Evolutionary conservation across 2,888 invertebrate species (phyloP).

Genomic region (Tuberolachnus salignus): DNA sequence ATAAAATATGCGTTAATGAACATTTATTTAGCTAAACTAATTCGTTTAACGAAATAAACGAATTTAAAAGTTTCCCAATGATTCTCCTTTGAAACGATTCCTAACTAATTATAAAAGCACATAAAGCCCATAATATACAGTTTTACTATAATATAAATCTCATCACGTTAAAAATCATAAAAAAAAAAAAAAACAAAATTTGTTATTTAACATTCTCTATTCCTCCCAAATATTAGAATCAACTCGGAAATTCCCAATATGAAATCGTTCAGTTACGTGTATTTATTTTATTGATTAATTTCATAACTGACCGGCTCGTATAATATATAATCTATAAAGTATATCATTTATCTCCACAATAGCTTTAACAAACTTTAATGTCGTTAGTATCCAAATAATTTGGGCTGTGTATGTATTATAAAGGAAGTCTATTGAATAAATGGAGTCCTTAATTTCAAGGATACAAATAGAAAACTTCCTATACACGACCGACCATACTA

Average conservation of each 20-base stretch:
- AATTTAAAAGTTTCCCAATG: background rate
- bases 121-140: background rate
- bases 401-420: background rate
- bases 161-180: background rate
- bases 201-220: background rate
- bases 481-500: background rate
- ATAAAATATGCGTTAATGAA: background rate
- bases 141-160: background rate
- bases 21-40: background rate
- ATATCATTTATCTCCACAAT: too few species aligned
- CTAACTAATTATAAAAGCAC: background rate
- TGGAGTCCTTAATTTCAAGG: background rate
- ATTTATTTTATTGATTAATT: too few species aligned
- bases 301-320: too few species aligned
- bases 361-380: background rate
- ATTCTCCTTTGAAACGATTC: background rate
- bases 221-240: background rate
- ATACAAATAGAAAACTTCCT: constrained; percentile 4
- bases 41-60: background rate
- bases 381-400: background rate
- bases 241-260: background rate
- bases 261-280: too few species aligned
- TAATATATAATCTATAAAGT: too few species aligned
- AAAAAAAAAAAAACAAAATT: background rate
- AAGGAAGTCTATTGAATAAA: background rate